Conservation (phyloP, 2,797 vertebrate genomes). For the Trachurus trachurus region DNA sequence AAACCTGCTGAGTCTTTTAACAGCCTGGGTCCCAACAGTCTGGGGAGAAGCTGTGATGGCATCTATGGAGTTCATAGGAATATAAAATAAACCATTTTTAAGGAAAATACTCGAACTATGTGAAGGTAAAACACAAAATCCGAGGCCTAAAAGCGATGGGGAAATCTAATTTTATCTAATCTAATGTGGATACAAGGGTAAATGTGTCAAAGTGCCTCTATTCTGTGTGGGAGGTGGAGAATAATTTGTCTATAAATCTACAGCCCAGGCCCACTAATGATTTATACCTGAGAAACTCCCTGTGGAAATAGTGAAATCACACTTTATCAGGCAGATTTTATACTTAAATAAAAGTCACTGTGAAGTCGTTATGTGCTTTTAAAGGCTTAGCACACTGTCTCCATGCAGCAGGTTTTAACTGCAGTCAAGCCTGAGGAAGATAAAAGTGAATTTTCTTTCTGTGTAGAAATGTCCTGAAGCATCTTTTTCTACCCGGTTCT, state of each 20-base stretch:
- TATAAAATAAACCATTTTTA: conserved; percentile 5
- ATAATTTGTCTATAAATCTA: neutral
- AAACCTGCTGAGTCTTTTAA: conserved; percentile 34
- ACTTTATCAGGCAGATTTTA: neutral
- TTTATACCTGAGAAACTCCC: neutral
- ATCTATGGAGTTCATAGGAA: neutral
- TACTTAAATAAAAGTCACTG: neutral
- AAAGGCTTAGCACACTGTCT: neutral
- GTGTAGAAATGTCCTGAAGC: neutral
- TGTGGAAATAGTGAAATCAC: neutral
- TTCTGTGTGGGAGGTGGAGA: conserved; percentile 1
- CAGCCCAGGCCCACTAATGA: neutral
- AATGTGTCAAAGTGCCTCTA: neutral
- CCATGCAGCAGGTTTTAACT: neutral
- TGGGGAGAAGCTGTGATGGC: conserved; percentile 6
- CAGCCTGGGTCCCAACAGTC: conserved; percentile 29
- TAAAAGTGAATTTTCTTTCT: neutral
- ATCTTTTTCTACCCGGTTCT: neutral
- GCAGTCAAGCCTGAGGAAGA: neutral
- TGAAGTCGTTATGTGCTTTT: neutral
- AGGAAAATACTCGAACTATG: neutral
- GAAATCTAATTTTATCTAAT: conserved; percentile 5
- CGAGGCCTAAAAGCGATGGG: neutral
- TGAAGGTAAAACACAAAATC: neutral
- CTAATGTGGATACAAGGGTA: neutral